These are phyloP conservation scores for Marcusenius ussheri DNA, from an alignment of 2,113 vertebrate genomes.

Conservation along the genomic window DNA sequence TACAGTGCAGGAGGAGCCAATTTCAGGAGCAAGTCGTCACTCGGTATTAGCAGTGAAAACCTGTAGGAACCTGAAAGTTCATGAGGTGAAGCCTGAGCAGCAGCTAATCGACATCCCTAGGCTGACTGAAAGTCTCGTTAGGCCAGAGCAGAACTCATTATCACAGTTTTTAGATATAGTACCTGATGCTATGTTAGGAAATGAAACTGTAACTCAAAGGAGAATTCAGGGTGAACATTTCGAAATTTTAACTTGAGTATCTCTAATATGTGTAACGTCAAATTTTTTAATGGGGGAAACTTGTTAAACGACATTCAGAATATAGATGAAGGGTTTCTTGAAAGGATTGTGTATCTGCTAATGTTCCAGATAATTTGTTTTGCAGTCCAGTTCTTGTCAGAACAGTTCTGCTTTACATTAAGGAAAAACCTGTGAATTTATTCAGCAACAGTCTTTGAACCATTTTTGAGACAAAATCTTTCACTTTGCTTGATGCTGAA, in stretches of 20 bases:
- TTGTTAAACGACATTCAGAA: background rate
- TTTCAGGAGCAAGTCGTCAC: background rate
- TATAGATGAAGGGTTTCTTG: constrained; percentile 2
- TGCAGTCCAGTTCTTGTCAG: background rate
- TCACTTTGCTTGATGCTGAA: background rate
- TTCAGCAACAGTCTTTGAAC: constrained; percentile 1
- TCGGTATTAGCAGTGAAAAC: background rate
- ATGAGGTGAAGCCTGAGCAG: background rate
- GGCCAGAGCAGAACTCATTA: background rate
- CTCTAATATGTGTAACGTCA: background rate
- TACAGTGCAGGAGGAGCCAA: background rate
- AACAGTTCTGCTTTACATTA: background rate
- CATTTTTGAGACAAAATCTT: background rate
- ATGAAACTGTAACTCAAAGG: background rate
- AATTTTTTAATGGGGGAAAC: background rate
- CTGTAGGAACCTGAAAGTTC: background rate
- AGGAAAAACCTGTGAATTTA: constrained; percentile 1
- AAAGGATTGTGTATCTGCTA: background rate
- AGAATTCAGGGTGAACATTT: background rate
- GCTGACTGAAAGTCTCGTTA: background rate
- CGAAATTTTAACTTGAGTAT: background rate
- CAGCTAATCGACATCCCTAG: background rate
- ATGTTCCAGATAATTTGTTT: background rate
- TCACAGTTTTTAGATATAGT: background rate
- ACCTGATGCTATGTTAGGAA: background rate